Conservation (phyloP, 2,888 invertebrate genomes). For the Rhaphigaster nebulosa region DNA sequence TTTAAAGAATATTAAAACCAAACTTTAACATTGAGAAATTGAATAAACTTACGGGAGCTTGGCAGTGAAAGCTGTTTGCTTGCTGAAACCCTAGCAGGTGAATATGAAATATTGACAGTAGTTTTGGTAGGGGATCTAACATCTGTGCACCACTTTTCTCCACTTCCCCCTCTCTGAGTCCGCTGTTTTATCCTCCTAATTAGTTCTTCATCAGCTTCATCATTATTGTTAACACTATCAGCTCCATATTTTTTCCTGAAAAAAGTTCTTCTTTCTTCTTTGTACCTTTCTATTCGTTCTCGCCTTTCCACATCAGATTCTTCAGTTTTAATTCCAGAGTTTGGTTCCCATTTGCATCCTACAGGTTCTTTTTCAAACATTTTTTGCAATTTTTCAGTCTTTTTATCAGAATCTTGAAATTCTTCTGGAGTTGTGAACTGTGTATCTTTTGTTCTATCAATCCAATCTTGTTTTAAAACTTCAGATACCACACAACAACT, state of each 20-base stretch:
- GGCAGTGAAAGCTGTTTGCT: conserved; percentile 29
- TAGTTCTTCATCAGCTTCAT: conserved; percentile 73
- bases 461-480: conserved; percentile 62
- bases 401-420: conserved; percentile 12
- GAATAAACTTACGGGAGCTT: conserved; percentile 50
- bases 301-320: conserved; percentile 65
- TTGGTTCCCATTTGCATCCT: conserved; percentile 31
- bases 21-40: neutral
- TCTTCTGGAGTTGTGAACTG: conserved; percentile 2
- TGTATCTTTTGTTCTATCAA: conserved; percentile 59
- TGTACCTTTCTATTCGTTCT: conserved; percentile 73
- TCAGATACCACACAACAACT: conserved; percentile 62
- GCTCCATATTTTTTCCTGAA: conserved; percentile 88
- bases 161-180: conserved; percentile 62
- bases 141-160: conserved; percentile 59
- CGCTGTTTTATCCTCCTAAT: conserved; percentile 75
- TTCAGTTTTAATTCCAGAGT: conserved; percentile 12
- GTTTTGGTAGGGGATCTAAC: conserved; percentile 65
- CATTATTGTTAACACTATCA: conserved; percentile 68
- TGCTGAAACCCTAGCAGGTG: conserved; percentile 64
- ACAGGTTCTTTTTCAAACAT: conserved; percentile 42
- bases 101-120: conserved; percentile 66
- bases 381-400: conserved; percentile 49
- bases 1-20: neutral
- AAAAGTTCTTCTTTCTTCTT: conserved; percentile 89